Evolutionary conservation across 1,140 invertebrate species (phyloP).

Genomic region (Neodiprion lecontei): DNA sequence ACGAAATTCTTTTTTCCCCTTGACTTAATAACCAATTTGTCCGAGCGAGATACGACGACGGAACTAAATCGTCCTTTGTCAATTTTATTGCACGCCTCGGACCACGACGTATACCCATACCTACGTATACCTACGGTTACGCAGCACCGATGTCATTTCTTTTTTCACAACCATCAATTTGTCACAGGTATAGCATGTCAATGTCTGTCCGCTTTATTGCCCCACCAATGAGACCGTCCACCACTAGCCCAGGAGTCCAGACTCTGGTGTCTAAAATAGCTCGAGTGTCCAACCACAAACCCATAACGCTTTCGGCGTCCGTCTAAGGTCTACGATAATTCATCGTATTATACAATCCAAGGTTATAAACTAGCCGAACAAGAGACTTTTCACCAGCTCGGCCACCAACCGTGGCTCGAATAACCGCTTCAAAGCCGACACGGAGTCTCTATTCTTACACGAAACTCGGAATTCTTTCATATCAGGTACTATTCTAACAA

Average conservation of each 20-base stretch:
- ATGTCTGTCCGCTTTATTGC: too few species aligned
- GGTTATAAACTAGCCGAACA: background rate
- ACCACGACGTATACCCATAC: background rate
- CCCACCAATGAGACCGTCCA: too few species aligned
- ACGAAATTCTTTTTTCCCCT: background rate
- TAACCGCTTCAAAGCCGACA: too few species aligned
- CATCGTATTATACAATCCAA: background rate
- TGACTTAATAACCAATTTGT: background rate
- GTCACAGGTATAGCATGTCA: background rate
- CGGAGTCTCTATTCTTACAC: too few species aligned
- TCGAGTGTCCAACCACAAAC: background rate
- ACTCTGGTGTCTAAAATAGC: too few species aligned
- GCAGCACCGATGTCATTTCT: background rate
- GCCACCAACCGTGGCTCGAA: too few species aligned
- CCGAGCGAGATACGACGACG: background rate
- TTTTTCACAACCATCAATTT: background rate
- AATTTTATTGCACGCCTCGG: background rate
- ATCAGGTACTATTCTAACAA: too few species aligned
- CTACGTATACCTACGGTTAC: background rate
- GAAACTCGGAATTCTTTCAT: too few species aligned
- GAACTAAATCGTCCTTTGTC: conserved; percentile 1
- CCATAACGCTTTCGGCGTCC: background rate
- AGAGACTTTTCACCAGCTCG: too few species aligned
- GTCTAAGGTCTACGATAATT: background rate
- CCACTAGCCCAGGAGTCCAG: too few species aligned